These are phyloP conservation scores for Jacana jacana DNA, from an alignment of 2,113 vertebrate species.

Conservation along the genomic window DNA sequence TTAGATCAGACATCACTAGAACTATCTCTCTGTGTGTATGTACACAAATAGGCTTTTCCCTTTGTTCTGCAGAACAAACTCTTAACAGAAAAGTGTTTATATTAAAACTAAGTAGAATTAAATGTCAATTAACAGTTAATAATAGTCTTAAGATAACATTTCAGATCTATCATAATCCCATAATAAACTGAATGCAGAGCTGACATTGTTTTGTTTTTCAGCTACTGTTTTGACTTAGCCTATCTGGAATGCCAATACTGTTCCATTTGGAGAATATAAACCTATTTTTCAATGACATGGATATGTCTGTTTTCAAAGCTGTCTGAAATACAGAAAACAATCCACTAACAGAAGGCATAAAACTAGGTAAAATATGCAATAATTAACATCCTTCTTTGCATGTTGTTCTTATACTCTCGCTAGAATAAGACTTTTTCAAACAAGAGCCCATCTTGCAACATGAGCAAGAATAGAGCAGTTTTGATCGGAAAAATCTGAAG, in stretches of 20 bases:
- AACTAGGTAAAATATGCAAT: background rate
- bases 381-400: background rate
- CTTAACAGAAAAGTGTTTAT: background rate
- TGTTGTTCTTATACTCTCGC: background rate
- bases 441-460: background rate
- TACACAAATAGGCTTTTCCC: background rate
- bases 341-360: background rate
- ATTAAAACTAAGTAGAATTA: conserved; percentile 1
- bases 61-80: conserved; percentile 29
- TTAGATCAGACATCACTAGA: background rate
- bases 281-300: background rate
- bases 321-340: background rate
- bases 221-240: background rate
- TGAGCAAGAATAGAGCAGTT: background rate
- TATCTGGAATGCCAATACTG: background rate
- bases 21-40: background rate
- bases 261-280: background rate
- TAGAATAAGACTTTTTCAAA: background rate
- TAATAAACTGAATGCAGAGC: background rate
- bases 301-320: background rate
- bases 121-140: conserved; percentile 22
- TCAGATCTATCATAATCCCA: background rate
- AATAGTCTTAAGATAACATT: conserved; percentile 7
- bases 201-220: background rate
- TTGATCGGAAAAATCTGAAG: background rate